Base-by-base conservation (phyloP, 2,888 invertebrate genomes). In the Xylota sylvarum region DNA sequence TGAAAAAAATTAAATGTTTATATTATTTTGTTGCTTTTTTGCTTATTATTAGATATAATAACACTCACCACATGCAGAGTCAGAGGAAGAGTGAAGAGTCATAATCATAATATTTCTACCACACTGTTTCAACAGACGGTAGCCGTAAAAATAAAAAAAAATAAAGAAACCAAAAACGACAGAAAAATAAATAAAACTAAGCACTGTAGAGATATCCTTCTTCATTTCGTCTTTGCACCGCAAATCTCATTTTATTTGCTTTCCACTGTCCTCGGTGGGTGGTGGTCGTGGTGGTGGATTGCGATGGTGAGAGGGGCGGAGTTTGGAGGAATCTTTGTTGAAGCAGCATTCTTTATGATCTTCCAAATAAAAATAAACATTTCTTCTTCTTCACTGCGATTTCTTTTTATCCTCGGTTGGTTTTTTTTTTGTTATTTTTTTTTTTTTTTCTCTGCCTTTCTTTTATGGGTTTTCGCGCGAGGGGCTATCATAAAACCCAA, bases 301-400 rank as follows among this genome's bases (percentile, higher is more conserved):
- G 14, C 32, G 5, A 4, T 9, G 23, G 23, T 23, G 23, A 23
- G 23, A 14, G 12, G 46, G 37, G 23, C 23, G 23, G 23, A n/a
- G 12, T 32, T 43, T 1, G 10, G 12, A 58, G 17, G 19, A 32
- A 9, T 40, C 12, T 35, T 48, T 60, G 62, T 9, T 43, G 78
- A 46, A 62, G 73, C 56, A 62, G 73, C 56, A 64, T 74, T 65
- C 69, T 85, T 85, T 85, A 85, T 77, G 72, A 77, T 81, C 81
- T 81, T 30, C 56, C 67, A 78, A 86, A 86, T 82, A 82, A 86
- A 86, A 82, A 82, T 82, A 86, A 82, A 86, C 86, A 86, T 82
- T 77, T 32, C 46, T 52, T 72, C 73, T 69, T 37, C 43, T 70
- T 77, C 55, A 40, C 60, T 80, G 74, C 67, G 73, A 84, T 84